Conservation (phyloP, 2,797 vertebrate genomes). For the Leuciscus waleckii region DNA sequence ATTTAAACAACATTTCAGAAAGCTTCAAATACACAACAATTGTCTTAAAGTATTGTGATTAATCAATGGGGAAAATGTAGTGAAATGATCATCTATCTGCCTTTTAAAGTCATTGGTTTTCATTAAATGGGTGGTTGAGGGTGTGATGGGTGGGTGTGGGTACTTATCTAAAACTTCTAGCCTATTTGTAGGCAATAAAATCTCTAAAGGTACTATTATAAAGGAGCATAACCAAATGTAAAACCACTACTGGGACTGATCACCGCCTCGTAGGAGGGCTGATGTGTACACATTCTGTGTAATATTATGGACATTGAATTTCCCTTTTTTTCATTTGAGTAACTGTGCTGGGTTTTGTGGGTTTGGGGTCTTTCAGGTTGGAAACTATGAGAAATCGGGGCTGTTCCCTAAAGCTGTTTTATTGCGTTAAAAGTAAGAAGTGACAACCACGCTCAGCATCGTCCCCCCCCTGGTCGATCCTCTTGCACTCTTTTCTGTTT, state of each 20-base stretch:
- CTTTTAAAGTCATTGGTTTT: background rate
- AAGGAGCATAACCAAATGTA: conserved; percentile 14
- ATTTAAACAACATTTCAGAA: background rate
- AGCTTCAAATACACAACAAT: background rate
- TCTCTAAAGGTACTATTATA: background rate
- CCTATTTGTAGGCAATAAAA: background rate
- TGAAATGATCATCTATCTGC: background rate
- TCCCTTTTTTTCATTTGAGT: conserved; percentile 20
- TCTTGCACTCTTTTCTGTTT: background rate
- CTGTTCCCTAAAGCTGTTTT: background rate
- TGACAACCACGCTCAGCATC: background rate
- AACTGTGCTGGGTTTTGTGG: conserved; percentile 2
- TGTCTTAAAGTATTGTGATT: background rate
- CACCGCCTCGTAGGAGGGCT: background rate
- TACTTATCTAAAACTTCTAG: conserved; percentile 16
- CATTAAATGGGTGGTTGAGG: background rate
- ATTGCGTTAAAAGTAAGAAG: background rate
- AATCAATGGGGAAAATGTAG: background rate
- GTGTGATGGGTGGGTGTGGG: background rate
- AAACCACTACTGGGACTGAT: background rate
- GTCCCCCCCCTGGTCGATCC: background rate
- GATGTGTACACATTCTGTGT: conserved; percentile 18
- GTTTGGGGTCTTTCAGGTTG: conserved; percentile 63
- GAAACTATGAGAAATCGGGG: conserved; percentile 59
- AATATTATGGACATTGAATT: background rate